Percentiles rank a stretch among this genome's conserved stretches.
phyloP scores from a whole-genome alignment of 2,888 invertebrate genomes.

The Scaptomyza reducta region DNA sequence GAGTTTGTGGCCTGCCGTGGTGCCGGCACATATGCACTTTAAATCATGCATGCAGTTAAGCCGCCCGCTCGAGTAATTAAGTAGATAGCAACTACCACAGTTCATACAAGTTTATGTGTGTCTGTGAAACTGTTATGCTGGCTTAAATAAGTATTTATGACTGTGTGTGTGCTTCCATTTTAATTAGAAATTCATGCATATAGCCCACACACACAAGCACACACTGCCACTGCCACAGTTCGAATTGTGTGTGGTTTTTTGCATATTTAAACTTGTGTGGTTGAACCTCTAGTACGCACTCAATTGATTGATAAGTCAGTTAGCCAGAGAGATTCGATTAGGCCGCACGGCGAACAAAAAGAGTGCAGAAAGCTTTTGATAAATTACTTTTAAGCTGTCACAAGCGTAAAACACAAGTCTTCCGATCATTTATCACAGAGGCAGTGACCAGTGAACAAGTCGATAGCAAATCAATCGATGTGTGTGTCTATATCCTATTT shows the following conservation, averaged over 20 bases:
- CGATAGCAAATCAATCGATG: conserved; percentile 27
- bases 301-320: conserved; percentile 69
- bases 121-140: conserved; percentile 22
- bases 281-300: conserved; percentile 23
- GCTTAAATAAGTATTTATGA: conserved; percentile 58
- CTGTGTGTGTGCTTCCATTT: conserved; percentile 42
- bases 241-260: conserved; percentile 11
- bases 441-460: conserved; percentile 33
- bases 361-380: conserved; percentile 51
- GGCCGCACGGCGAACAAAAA: conserved; percentile 20
- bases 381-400: conserved; percentile 76
- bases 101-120: conserved; percentile 21
- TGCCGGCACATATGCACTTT: conserved; percentile 69
- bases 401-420: conserved; percentile 45
- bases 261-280: conserved; percentile 19
- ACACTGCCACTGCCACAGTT: neutral
- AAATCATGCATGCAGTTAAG: conserved; percentile 67
- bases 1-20: conserved; percentile 40
- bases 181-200: conserved; percentile 69
- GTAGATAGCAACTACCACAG: conserved; percentile 55
- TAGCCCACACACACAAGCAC: neutral
- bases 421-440: conserved; percentile 62
- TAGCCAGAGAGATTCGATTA: conserved; percentile 28
- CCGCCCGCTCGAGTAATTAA: conserved; percentile 72
- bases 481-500: conserved; percentile 40